phyloP scores from a whole-genome alignment of 2,888 invertebrate species.

The Eristalis pertinax region DNA sequence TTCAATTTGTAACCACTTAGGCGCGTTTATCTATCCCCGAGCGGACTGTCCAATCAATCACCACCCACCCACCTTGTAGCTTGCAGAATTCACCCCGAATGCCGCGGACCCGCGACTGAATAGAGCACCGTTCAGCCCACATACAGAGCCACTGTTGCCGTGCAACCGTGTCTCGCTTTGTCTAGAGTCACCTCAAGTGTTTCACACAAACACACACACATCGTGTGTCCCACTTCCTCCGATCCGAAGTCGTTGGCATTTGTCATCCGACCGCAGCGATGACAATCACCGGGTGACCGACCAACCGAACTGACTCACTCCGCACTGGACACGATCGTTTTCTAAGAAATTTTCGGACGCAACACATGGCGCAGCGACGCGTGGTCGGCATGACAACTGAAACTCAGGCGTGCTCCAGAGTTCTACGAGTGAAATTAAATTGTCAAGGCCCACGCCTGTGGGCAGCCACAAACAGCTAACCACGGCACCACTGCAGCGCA shows the following conservation, averaged over 20 bases:
- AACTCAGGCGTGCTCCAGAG: background rate
- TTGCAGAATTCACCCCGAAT: slow-evolving; percentile 8
- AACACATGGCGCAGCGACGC: slow-evolving; percentile 17
- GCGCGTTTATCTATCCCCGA: slow-evolving; percentile 57
- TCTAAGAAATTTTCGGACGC: slow-evolving; percentile 23
- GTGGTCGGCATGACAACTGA: slow-evolving; percentile 40
- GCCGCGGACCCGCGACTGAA: background rate
- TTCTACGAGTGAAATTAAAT: slow-evolving; percentile 54
- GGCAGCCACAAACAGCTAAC: slow-evolving; percentile 17
- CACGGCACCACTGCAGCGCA: slow-evolving; percentile 4
- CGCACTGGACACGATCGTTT: slow-evolving; percentile 13
- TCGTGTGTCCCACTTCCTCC: slow-evolving; percentile 19
- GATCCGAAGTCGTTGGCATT: slow-evolving; percentile 10
- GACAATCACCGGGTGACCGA: background rate
- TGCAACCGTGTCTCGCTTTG: slow-evolving; percentile 38
- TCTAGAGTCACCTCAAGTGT: slow-evolving; percentile 26
- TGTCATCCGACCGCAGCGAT: slow-evolving; percentile 28
- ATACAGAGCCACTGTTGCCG: background rate
- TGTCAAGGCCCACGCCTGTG: slow-evolving; percentile 53
- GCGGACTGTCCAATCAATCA: slow-evolving; percentile 63
- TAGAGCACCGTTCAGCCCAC: slow-evolving; percentile 15
- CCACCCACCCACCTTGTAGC: slow-evolving; percentile 61
- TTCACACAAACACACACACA: slow-evolving; percentile 44
- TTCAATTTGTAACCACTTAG: slow-evolving; percentile 59
- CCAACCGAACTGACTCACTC: background rate